phyloP scores from a whole-genome alignment of 2,888 invertebrate species.

The Dorcus parallelipipedus region DNA sequence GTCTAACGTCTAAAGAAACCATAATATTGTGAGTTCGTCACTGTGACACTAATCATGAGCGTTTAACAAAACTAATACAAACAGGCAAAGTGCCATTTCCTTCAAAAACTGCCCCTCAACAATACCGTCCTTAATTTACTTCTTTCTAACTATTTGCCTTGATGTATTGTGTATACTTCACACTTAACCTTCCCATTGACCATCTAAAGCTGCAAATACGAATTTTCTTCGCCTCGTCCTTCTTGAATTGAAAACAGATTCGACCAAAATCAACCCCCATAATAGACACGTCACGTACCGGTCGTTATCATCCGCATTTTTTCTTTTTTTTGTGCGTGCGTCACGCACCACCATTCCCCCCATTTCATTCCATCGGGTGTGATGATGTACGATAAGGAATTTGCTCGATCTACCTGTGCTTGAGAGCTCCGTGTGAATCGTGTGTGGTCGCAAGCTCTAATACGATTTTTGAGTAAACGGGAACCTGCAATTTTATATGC shows the following conservation, averaged over 20 bases:
- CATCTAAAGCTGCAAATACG: too few relatives aligned
- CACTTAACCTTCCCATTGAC: too few relatives aligned
- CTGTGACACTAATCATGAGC: too few relatives aligned
- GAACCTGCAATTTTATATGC: constrained; percentile 23
- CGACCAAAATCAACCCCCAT: constrained; percentile 14
- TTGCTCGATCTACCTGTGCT: constrained; percentile 11
- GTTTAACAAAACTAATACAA: too few relatives aligned
- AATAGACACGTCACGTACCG: constrained; percentile 16
- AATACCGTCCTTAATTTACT: too few relatives aligned
- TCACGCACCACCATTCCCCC: background rate
- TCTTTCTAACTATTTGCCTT: too few relatives aligned
- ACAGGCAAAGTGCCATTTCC: too few relatives aligned
- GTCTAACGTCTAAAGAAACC: too few relatives aligned
- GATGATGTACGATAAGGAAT: background rate
- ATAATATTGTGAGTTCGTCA: too few relatives aligned
- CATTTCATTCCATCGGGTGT: background rate
- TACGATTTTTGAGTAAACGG: constrained; percentile 18
- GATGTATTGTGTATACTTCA: too few relatives aligned
- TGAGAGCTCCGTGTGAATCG: constrained; percentile 13
- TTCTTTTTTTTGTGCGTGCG: constrained; percentile 4
- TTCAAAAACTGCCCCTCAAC: too few relatives aligned
- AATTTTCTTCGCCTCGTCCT: background rate
- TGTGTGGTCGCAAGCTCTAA: constrained; percentile 23
- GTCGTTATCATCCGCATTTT: constrained; percentile 11
- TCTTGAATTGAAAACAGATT: constrained; percentile 9